Base-by-base conservation (phyloP, 2,113 vertebrate genomes). In the Capreolus pygargus region DNA sequence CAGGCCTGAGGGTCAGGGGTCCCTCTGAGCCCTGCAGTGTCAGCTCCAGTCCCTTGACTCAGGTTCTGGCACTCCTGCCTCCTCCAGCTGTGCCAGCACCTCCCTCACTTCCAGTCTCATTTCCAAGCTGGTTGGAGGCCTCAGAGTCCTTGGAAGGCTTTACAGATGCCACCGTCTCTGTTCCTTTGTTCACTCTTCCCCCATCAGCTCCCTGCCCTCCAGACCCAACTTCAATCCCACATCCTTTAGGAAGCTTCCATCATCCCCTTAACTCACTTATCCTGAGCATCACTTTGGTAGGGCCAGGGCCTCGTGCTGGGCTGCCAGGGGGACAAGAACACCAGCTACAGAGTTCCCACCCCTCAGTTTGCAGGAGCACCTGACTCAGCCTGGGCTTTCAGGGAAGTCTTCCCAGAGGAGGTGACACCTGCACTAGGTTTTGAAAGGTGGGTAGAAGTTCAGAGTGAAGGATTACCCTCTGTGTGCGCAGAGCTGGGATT, bases 391-490 rank as follows among this genome's bases (percentile, higher is more conserved):
- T 13, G 4, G 28, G 50, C 3, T 52, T 21, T 58, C 16, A 11
- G 60, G 89, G 70, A 92, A 55, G 61, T 16, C 74, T 93, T 94
- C 91, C 70, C 60, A 58, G 91, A 88, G 86, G 85, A 87, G 81
- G 94, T 21, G 39, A 57, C 61, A 33, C 17, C 23, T 19, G 1
- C 45, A 30, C 28, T 39, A 25, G 10, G 16, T 76, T 97, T 89
- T 79, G 78, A 95, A 89, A 96, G 52, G 54, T 60, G 25, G 30
- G 16, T 84, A 81, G 92, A 83, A 67, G 85, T 82, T 92, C 10
- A 45, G 67, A 47, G 15, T 79, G 25, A 93, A 36, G 33, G 57
- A 74, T 57, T 91, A 43, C 27, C 78, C 19, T 33, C 25, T 88
- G 21, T 60, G 33, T 82, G 23, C 1, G 0, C 28, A 95, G 45